Conservation (phyloP, 2,113 vertebrate genomes). For the Odobenus rosmarus region DNA sequence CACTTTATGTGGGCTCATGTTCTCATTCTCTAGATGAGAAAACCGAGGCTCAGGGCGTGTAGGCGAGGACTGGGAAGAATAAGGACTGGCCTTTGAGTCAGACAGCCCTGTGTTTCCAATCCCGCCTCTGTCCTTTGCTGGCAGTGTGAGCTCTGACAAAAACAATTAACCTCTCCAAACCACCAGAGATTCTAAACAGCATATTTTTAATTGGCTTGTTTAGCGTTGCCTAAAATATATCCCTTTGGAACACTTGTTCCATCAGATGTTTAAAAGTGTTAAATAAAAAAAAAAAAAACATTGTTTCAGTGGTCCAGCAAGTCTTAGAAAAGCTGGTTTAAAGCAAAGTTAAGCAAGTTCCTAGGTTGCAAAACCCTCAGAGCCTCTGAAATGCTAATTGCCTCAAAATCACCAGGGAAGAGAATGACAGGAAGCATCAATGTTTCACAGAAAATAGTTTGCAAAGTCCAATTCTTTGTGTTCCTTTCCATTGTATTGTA, state of each 20-base stretch:
- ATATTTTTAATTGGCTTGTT: slow-evolving; percentile 72
- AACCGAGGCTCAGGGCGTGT: background rate
- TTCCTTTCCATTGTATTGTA: rapidly evolving
- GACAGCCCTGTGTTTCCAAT: background rate
- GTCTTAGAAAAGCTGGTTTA: slow-evolving; percentile 23
- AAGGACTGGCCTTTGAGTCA: background rate
- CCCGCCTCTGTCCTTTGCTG: background rate
- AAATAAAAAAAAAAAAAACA: slow-evolving; percentile 50
- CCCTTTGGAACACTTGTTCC: slow-evolving; percentile 48
- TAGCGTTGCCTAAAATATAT: slow-evolving; percentile 57
- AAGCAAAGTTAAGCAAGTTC: background rate
- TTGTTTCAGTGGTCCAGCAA: slow-evolving; percentile 9
- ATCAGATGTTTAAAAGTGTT: slow-evolving; percentile 65
- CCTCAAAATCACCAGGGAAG: slow-evolving; percentile 15
- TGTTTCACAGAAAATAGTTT: background rate
- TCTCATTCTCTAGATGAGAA: background rate
- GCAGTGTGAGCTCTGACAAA: background rate
- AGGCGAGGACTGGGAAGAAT: background rate
- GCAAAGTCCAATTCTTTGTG: background rate
- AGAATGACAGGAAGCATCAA: background rate
- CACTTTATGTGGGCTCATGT: rapidly evolving
- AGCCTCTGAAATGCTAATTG: slow-evolving; percentile 44
- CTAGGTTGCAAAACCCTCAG: background rate
- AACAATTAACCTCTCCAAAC: slow-evolving; percentile 63
- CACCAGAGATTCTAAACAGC: background rate